Evolutionary conservation across 2,797 vertebrate genomes (phyloP), one percentile per base, ranked within the genome.

Genomic region (Cossypha polioptera): DNA sequence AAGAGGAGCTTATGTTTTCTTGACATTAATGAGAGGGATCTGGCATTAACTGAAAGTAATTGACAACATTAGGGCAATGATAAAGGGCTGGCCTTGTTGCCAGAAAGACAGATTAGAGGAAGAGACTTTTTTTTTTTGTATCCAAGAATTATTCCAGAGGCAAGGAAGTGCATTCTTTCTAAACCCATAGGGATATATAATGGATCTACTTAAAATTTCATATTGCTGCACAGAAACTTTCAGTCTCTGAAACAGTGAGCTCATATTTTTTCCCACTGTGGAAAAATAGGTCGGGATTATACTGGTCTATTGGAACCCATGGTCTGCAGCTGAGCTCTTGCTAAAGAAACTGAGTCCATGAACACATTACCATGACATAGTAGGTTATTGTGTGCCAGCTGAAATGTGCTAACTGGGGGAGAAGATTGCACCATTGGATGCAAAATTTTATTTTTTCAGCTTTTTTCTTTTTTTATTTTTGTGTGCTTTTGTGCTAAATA

Each of bases 11-110:
- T 94, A 83, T 92, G 73, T 88, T 95, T 96, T 94, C 73, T 74
- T 86, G 94, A 88, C 69, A 20, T 94, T 92, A 95, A 91, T 94
- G 85, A 95, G 93, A 86, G 66, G 65, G 50, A 96, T 80, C 69
- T 96, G 83, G 85, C 67, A 84, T 93, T 91, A 96, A 80, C 57
- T 84, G 84, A 77, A 95, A 94, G 80, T 90, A 95, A 92, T 92
- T 94, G 92, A 94, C 90, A 94, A 63, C 69, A 87, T 88, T 95
- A 94, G 48, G 57, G 72, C 90, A 93, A 77, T 92, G 78, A 88
- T 85, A 92, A 92, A 86, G 50, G 50, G 33, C 68, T 87, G 77
- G 51, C 19, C 54, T 78, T 71, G 38, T 91, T 96, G 81, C 88
- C 78, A 95, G 79, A 77, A 94, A 92, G 78, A 73, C 42, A 59